These are phyloP conservation scores for Lordiphosa andalusiaca DNA, from an alignment of 2,888 invertebrate species.

Conservation along the genomic window DNA sequence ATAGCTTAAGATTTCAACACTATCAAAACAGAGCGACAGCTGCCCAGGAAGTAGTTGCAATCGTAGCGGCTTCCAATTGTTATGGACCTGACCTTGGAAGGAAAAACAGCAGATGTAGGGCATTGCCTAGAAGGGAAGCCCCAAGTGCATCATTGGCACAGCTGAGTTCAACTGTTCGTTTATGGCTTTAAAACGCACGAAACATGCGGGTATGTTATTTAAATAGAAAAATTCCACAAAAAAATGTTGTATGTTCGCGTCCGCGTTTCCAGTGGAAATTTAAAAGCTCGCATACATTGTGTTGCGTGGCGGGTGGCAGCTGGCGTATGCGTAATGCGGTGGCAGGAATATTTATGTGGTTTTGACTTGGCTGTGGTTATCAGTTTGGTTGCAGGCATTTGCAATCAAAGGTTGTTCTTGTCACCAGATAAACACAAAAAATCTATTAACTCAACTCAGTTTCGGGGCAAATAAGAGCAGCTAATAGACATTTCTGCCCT, in stretches of 20 bases:
- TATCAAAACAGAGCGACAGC: slow-evolving; percentile 27
- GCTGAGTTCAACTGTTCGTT: no score
- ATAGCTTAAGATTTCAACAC: slow-evolving; percentile 24
- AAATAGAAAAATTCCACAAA: no score
- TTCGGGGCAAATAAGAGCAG: slow-evolving; percentile 23
- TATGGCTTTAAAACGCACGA: no score
- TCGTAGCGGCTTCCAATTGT: slow-evolving; percentile 20
- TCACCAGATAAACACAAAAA: slow-evolving; percentile 54
- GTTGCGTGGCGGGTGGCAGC: slow-evolving; percentile 8
- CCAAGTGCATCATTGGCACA: no score
- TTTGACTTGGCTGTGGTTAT: background rate
- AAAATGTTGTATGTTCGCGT: no score
- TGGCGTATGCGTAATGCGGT: slow-evolving; percentile 51
- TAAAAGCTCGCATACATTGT: slow-evolving; percentile 29
- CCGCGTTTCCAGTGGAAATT: background rate
- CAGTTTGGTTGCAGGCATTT: slow-evolving; percentile 21
- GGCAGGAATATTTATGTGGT: slow-evolving; percentile 29
- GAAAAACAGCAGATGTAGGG: slow-evolving; percentile 29
- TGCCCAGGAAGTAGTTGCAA: slow-evolving; percentile 21
- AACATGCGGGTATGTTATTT: no score
- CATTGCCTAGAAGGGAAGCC: slow-evolving; percentile 1
- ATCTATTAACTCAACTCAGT: slow-evolving; percentile 58
- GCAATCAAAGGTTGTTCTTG: slow-evolving; percentile 53
- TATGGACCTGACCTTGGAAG: slow-evolving; percentile 30
- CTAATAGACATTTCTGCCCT: slow-evolving; percentile 29